These are phyloP conservation scores for Nephrocerus scutellatus DNA, from an alignment of 2,888 invertebrate genomes.

Conservation along the genomic window DNA sequence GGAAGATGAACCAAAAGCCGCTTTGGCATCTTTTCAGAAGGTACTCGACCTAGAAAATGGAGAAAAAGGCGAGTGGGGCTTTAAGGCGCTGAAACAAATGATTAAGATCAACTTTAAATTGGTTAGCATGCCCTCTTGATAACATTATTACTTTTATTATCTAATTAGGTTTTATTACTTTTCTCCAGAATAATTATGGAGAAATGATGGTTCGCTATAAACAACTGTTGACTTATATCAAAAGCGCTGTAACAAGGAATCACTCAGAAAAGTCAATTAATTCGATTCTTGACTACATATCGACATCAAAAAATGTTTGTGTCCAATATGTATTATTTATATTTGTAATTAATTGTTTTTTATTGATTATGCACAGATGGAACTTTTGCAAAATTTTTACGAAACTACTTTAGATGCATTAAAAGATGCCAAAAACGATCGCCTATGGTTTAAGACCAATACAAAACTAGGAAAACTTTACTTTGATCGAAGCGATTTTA, in stretches of 20 bases:
- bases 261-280: slow-evolving; percentile 99
- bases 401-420: slow-evolving; percentile 91
- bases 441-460: slow-evolving; percentile 99
- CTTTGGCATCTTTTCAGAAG: slow-evolving; percentile 88
- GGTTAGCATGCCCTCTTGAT: slow-evolving; percentile 51
- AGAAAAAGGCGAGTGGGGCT: slow-evolving; percentile 99
- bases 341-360: slow-evolving; percentile 9
- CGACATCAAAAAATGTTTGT: slow-evolving; percentile 95
- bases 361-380: slow-evolving; percentile 81
- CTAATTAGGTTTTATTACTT: slow-evolving; percentile 23
- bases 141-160: background rate
- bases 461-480: slow-evolving; percentile 97
- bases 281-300: slow-evolving; percentile 98
- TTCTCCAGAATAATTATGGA: slow-evolving; percentile 71
- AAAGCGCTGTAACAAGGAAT: slow-evolving; percentile 97
- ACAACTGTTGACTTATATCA: slow-evolving; percentile 94
- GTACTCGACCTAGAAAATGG: slow-evolving; percentile 94
- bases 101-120: slow-evolving; percentile 98
- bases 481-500: slow-evolving; percentile 92
- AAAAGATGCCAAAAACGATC: slow-evolving; percentile 97
- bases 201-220: slow-evolving; percentile 96
- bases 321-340: slow-evolving; percentile 7
- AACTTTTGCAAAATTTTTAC: slow-evolving; percentile 94
- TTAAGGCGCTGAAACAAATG: slow-evolving; percentile 99
- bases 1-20: slow-evolving; percentile 89